Conservation (phyloP, 2,888 invertebrate genomes). For the Polymixis flavicincta region DNA sequence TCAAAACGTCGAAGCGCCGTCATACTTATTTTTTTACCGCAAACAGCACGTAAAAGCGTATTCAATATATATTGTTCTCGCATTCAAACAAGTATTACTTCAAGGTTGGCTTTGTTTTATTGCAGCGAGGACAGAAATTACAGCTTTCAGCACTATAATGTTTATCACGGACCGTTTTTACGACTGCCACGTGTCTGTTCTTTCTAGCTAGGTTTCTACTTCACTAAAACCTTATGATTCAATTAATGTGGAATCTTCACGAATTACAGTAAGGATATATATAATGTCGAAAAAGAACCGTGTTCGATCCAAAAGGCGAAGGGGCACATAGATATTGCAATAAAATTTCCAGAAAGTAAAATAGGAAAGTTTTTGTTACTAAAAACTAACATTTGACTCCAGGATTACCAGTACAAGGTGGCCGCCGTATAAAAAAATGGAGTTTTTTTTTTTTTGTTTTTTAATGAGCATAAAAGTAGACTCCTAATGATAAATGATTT, state of each 20-base stretch:
- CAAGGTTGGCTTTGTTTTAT: constrained; percentile 1
- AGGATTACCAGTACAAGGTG: too few relatives aligned
- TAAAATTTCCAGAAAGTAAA: too few relatives aligned
- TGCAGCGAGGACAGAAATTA: constrained; percentile 8
- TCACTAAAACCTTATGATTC: constrained; percentile 18
- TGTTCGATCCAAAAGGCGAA: too few relatives aligned
- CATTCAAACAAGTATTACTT: not conserved
- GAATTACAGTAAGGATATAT: not conserved
- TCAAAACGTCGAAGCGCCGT: too few relatives aligned
- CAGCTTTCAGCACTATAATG: constrained; percentile 16
- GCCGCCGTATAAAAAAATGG: too few relatives aligned
- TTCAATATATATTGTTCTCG: not conserved
- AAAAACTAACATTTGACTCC: too few relatives aligned
- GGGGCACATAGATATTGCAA: too few relatives aligned
- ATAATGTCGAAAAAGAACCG: too few relatives aligned
- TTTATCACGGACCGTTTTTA: constrained; percentile 27
- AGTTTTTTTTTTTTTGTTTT: too few relatives aligned
- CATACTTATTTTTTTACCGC: not conserved
- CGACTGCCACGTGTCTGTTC: constrained; percentile 22
- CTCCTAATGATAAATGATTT: too few relatives aligned
- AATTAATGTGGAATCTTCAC: constrained; percentile 12
- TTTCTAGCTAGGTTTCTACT: constrained; percentile 2
- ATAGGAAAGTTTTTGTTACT: too few relatives aligned
- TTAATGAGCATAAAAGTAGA: too few relatives aligned
- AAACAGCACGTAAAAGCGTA: not conserved